Conservation (phyloP, 2,888 invertebrate species). For the Parnassius apollo region DNA sequence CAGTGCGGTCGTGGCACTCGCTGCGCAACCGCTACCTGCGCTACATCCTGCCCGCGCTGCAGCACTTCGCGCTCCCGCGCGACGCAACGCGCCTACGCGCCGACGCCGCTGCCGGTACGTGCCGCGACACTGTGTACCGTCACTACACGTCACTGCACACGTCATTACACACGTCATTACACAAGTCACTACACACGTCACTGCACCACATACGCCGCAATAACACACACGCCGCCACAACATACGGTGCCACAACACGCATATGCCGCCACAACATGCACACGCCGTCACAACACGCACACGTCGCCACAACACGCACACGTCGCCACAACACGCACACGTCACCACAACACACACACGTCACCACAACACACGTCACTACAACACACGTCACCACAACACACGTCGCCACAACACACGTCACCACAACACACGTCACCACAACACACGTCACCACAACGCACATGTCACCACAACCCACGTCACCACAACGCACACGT, state of each 20-base stretch:
- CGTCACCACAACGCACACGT: too few species aligned
- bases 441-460: not conserved
- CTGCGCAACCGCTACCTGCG: slow-evolving; percentile 72
- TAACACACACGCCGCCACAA: too few species aligned
- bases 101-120: slow-evolving; percentile 11
- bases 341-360: not conserved
- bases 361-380: not conserved
- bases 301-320: too few species aligned
- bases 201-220: not conserved
- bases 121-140: not conserved
- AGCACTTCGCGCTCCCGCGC: slow-evolving; percentile 47
- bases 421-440: too few species aligned
- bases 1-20: slow-evolving; percentile 70
- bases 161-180: not conserved
- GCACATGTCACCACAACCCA: too few species aligned
- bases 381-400: not conserved
- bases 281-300: not conserved
- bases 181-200: not conserved
- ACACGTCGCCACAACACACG: not conserved
- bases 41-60: slow-evolving; percentile 60
- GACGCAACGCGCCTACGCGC: slow-evolving; percentile 36
- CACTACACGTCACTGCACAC: not conserved
- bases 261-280: not conserved
- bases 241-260: not conserved
- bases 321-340: not conserved